Base-by-base conservation (phyloP, 2,113 vertebrate species). In the Mesembrinibis cayennensis region DNA sequence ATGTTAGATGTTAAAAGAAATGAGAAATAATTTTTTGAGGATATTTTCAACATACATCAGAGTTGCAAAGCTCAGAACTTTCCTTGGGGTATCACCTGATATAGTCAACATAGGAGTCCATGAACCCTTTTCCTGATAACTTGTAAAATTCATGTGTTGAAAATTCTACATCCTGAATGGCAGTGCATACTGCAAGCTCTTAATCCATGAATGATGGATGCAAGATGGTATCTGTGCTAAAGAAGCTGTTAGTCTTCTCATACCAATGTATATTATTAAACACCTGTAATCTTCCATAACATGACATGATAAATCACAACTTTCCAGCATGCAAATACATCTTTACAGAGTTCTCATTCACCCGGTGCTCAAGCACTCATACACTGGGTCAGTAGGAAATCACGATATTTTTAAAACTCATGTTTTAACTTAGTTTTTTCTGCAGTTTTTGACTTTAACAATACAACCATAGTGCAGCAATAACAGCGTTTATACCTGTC, bases 401-500 rank as follows among this genome's bases (percentile, higher is more conserved):
- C 3, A 32, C 23, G 11, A 36, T 36, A 13, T 21, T 88, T 91
- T 58, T 40, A 79, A 91, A 95, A 78, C 22, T 76, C 7, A 2
- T 52, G 36, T 77, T 93, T 83, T 94, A 61, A 73, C 34, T 70
- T 69, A 15, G 4, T 10, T 34, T 77, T 84, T 87, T 56, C 63
- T 89, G 34, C 23, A 21, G 19, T 38, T 89, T 89, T 23, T 82
- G 22, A 58, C 61, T 80, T 74, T 21, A 84, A n/a, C 71, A 61
- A 25, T 53, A 34, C 19, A 61, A 38, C 13, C 4, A 2, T 73
- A 42, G n/a, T 96, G 50, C 85, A 94, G 95, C 62, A 89, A 32
- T 93, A 96, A 91, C 82, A 94, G 34, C 27, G 95, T 87, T 95
- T 94, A 84, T 66, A 93, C 29, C 61, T 84, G 14, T 85, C 76